Base-by-base conservation (phyloP, 2,113 vertebrate genomes). In the Notothenia coriiceps region DNA sequence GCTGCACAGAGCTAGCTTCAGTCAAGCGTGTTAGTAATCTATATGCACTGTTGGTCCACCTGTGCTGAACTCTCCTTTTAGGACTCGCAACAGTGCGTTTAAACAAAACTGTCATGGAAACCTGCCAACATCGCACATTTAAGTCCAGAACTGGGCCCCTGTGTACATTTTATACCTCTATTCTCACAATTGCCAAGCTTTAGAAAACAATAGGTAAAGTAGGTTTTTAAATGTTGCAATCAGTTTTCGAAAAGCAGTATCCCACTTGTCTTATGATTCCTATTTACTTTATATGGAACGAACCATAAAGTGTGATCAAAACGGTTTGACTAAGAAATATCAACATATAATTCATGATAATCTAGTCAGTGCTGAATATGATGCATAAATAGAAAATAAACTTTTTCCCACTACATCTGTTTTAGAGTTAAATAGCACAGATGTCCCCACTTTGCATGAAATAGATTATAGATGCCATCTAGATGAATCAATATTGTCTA, bases 31-130 rank as follows among this genome's bases (percentile, higher is more conserved):
- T 49, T 43, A 18, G 25, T 54, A 68, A 75, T 77, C 61, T 67
- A 74, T 70, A 63, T 63, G 61, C 60, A 71, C 64, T 52, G 22
- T 43, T 44, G 69, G 49, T 67, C 71, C 75, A 72, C 46, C 63
- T 73, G 72, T 77, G 72, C 69, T 33, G 33, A 51, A n/a, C n/a
- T n/a, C n/a, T n/a, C n/a, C n/a, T 57, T 67, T 50, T 20, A 60
- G 18, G 7, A 17, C 29, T 35, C 46, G 17, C n/a, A 64, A 51
- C 20, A 20, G 14, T 2, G 9, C 54, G 33, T 70, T 79, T n/a
- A 15, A n/a, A 71, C 46, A 10, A 52, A 60, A 15, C 61, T 54
- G n/a, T 55, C 33, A 40, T 10, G 46, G 29, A 2, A 17, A 15
- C 6, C 59, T 6, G 18, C 6, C 1, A 43, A 56, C 1, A 25